Evolutionary conservation across 2,797 vertebrate species (phyloP).

Genomic region (Characodon lateralis): DNA sequence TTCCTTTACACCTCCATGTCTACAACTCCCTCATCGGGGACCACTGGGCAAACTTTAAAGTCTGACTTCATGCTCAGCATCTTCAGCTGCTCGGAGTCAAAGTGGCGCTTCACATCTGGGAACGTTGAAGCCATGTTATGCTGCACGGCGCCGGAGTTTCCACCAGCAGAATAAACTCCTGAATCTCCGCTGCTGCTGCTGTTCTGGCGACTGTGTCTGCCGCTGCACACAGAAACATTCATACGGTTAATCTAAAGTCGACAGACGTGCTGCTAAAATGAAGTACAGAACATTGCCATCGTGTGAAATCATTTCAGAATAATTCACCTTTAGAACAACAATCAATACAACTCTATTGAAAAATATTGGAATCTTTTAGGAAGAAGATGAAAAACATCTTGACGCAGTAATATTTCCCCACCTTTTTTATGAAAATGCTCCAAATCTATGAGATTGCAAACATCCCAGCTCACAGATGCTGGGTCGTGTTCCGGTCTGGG

Average conservation of each 20-base stretch:
- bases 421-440: no score
- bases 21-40: slow-evolving; percentile 34
- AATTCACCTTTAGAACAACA: not conserved
- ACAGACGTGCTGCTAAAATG: not conserved
- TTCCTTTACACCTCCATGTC: slow-evolving; percentile 48
- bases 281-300: not conserved
- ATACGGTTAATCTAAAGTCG: not conserved
- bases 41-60: not conserved
- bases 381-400: not conserved
- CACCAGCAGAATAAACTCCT: slow-evolving; percentile 72
- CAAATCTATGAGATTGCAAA: no score
- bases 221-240: slow-evolving; percentile 3
- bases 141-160: slow-evolving; percentile 39
- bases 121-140: not conserved
- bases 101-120: fast-evolving
- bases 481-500: no score
- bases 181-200: slow-evolving; percentile 77
- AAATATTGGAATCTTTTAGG: not conserved
- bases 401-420: no score
- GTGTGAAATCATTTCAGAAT: not conserved
- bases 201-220: slow-evolving; percentile 60
- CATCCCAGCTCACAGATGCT: no score
- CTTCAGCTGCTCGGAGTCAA: slow-evolving; percentile 29
- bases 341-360: not conserved
- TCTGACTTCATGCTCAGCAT: slow-evolving; percentile 30